phyloP scores from a whole-genome alignment of 2,113 vertebrate species.

The Tangachromis dhanisi region DNA sequence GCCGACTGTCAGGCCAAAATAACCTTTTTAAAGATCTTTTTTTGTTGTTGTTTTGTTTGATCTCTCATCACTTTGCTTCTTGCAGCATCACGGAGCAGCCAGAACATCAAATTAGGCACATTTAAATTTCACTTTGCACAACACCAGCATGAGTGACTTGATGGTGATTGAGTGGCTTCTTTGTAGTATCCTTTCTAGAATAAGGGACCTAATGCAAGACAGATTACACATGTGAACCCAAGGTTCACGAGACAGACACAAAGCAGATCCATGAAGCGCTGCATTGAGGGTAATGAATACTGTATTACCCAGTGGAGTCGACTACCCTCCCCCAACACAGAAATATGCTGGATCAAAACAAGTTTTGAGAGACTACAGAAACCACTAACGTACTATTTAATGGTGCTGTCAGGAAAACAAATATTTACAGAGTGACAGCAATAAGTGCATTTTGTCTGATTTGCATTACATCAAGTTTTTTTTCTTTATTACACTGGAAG shows the following conservation, averaged over 20 bases:
- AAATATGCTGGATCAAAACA: neutral
- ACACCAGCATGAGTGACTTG: neutral
- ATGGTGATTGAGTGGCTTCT: neutral
- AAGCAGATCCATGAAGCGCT: neutral
- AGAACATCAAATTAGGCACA: neutral
- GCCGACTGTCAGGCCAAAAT: neutral
- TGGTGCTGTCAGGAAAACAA: neutral
- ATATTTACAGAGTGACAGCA: neutral
- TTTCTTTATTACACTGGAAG: neutral
- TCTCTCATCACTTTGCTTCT: neutral
- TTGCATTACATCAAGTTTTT: neutral
- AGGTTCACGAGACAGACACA: constrained; percentile 7
- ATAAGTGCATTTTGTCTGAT: neutral
- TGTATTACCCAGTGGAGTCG: constrained; percentile 35
- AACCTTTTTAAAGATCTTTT: neutral
- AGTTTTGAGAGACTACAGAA: neutral
- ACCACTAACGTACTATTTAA: neutral
- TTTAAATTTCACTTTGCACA: neutral
- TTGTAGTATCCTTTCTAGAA: neutral
- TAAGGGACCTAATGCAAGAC: neutral
- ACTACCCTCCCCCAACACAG: neutral
- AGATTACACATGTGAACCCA: neutral
- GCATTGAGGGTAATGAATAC: constrained; percentile 29
- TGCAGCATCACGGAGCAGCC: neutral
- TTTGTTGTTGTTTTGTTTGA: neutral